A percentile compares a stretch with the other conserved stretches of the same genome.
These are phyloP conservation scores for Oryzias curvinotus DNA, from an alignment of 2,113 vertebrate species.

Conservation along the genomic window DNA sequence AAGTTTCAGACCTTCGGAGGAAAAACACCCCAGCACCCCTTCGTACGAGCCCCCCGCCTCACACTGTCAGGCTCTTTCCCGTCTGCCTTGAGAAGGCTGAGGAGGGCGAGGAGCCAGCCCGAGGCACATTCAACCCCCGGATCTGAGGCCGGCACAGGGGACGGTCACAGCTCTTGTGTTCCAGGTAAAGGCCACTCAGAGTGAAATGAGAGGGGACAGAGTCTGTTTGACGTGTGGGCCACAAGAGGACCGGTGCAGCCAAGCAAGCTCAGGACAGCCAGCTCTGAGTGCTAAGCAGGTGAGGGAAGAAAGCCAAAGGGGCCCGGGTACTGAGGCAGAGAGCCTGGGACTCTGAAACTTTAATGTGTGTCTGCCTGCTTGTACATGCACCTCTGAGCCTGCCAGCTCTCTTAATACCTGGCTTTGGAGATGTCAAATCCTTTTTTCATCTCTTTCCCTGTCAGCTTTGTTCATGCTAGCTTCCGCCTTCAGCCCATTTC, in stretches of 20 bases:
- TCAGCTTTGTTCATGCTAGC: constrained; percentile 63
- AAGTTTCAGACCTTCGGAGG: background rate
- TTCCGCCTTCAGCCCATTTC: constrained; percentile 56
- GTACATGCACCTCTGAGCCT: constrained; percentile 65
- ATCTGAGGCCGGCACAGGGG: constrained; percentile 41
- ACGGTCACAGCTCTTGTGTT: constrained; percentile 43
- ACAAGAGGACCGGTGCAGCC: constrained; percentile 31
- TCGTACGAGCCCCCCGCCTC: background rate
- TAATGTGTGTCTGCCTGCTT: constrained; percentile 65
- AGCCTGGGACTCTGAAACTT: constrained; percentile 65
- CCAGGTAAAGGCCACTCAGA: constrained; percentile 58
- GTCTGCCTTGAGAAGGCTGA: constrained; percentile 17
- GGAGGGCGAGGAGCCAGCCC: constrained; percentile 33
- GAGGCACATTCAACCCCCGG: constrained; percentile 35
- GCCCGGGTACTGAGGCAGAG: constrained; percentile 20
- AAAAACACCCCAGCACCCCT: constrained; percentile 6
- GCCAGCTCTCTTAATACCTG: constrained; percentile 70
- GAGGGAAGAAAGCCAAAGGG: background rate
- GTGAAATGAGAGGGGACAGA: constrained; percentile 49
- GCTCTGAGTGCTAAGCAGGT: constrained; percentile 22
- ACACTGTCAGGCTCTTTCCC: constrained; percentile 9
- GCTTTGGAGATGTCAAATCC: constrained; percentile 67
- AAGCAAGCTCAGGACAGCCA: constrained; percentile 36
- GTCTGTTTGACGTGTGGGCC: constrained; percentile 47
- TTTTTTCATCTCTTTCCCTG: constrained; percentile 56